Conservation (phyloP, 92 coral and sea anemone species). For the Porites divaricata region DNA sequence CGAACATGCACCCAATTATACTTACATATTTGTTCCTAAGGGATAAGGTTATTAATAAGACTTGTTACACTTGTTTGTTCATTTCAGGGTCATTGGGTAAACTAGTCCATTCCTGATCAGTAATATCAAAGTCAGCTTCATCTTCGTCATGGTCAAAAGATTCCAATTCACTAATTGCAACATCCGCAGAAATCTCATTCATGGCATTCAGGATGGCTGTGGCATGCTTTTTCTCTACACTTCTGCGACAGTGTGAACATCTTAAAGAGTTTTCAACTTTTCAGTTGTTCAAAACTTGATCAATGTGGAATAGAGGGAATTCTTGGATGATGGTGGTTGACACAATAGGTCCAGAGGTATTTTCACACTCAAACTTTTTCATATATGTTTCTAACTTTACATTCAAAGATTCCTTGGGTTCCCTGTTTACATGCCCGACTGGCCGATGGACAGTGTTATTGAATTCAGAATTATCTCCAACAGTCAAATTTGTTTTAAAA, state of each 20-base stretch:
- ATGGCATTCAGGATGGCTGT: slow-evolving; percentile 31
- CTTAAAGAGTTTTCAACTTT: slow-evolving; percentile 33
- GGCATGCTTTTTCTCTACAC: slow-evolving; percentile 32
- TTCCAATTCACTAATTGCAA: slow-evolving; percentile 9
- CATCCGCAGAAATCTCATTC: slow-evolving; percentile 38
- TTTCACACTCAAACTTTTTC: slow-evolving; percentile 11
- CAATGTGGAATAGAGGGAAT: slow-evolving; percentile 36
- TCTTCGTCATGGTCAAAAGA: slow-evolving; percentile 21
- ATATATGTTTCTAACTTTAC: slow-evolving; percentile 24
- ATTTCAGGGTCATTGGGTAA: slow-evolving; percentile 56
- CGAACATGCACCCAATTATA: no score
- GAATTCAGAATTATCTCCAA: slow-evolving; percentile 5
- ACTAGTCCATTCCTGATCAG: slow-evolving; percentile 52
- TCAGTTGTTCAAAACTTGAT: slow-evolving; percentile 45
- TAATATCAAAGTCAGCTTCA: background rate
- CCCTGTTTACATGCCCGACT: no score
- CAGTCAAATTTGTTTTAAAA: slow-evolving; percentile 15
- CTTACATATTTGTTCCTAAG: background rate
- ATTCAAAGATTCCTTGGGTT: background rate
- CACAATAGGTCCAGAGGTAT: slow-evolving; percentile 25
- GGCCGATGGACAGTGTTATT: no score
- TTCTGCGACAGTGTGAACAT: slow-evolving; percentile 52
- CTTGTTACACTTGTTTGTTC: slow-evolving; percentile 12
- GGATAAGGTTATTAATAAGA: slow-evolving; percentile 28
- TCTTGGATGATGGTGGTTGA: slow-evolving; percentile 35